phyloP scores from a whole-genome alignment of 2,888 invertebrate species.

The Aspidiotus destructor region DNA sequence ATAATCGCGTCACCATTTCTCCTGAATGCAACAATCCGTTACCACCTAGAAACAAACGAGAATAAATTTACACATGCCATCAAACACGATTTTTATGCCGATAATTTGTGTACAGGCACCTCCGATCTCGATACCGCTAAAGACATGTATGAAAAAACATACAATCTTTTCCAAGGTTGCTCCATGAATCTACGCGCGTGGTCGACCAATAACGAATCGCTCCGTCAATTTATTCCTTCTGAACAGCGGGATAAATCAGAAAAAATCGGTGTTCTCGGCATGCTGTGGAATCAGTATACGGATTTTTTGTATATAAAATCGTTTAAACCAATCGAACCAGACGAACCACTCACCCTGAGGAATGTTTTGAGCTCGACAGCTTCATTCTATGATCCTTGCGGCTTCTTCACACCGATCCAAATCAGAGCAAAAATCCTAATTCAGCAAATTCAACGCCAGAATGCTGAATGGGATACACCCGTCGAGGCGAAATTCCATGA shows the following conservation, averaged over 20 bases:
- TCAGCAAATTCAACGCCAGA: background rate
- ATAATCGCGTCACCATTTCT: background rate
- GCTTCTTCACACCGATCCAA: background rate
- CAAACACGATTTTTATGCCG: background rate
- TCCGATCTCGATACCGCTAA: background rate
- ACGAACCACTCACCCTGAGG: background rate
- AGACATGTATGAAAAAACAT: background rate
- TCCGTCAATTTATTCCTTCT: background rate
- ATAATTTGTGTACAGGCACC: background rate
- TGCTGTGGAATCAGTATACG: background rate
- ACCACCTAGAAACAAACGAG: background rate
- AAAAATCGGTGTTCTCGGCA: background rate
- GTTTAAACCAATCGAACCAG: background rate
- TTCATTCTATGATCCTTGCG: background rate
- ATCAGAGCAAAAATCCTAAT: background rate
- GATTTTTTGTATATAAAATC: no score
- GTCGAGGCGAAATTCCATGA: background rate
- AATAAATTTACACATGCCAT: background rate
- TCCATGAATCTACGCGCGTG: background rate
- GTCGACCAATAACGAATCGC: background rate
- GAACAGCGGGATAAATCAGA: background rate
- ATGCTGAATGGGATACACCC: background rate
- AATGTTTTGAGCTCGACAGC: background rate
- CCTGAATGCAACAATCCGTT: background rate
- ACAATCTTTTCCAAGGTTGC: background rate